phyloP scores from a whole-genome alignment of 1,140 invertebrate species.

The Psilanteris sp. region DNA sequence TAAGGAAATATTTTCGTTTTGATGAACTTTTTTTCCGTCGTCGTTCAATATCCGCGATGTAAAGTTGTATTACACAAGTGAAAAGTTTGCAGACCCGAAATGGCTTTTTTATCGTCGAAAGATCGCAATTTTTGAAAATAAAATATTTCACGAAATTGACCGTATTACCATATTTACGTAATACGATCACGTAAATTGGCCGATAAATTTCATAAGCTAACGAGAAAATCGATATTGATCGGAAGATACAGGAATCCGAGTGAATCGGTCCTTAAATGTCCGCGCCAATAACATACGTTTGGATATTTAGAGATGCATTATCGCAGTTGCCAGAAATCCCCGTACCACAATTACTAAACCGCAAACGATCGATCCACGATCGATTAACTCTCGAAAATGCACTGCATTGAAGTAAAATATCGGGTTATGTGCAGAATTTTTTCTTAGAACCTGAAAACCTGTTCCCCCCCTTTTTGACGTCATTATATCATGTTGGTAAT shows the following conservation, averaged over 20 bases:
- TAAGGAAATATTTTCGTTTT: constrained; percentile 26
- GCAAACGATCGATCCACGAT: constrained; percentile 42
- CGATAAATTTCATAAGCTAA: constrained; percentile 57
- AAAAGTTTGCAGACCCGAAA: not conserved
- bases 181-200: constrained; percentile 54
- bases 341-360: constrained; percentile 47
- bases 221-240: constrained; percentile 59
- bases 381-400: constrained; percentile 47
- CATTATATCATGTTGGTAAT: constrained; percentile 12
- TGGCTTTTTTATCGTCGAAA: constrained; percentile 19
- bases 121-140: constrained; percentile 17
- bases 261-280: constrained; percentile 51
- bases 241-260: constrained; percentile 45
- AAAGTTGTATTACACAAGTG: too few relatives aligned
- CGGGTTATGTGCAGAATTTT: constrained; percentile 20
- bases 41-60: too few relatives aligned
- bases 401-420: constrained; percentile 7
- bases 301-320: constrained; percentile 52
- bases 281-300: constrained; percentile 33
- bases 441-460: constrained; percentile 29
- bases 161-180: constrained; percentile 54
- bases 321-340: constrained; percentile 48
- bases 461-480: constrained; percentile 5
- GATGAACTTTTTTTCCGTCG: constrained; percentile 14
- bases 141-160: constrained; percentile 23